Percentiles rank a stretch among this genome's conserved stretches.
phyloP scores from a whole-genome alignment of 2,113 vertebrate species.

The Sceloporus tristichus region DNA sequence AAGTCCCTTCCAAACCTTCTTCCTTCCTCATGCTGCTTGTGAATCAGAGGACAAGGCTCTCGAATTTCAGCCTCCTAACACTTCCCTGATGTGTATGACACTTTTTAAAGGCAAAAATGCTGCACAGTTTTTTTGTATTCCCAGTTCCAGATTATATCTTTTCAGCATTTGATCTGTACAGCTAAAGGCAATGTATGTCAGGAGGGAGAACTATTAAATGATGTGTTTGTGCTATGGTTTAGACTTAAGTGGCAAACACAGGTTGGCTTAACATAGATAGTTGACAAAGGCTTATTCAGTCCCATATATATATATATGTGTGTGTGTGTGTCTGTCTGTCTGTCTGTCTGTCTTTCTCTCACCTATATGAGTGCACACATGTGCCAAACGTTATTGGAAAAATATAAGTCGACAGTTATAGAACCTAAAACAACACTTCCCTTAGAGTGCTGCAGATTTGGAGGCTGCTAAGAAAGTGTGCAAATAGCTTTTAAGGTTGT shows the following conservation, averaged over 20 bases:
- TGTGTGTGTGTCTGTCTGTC: too few relatives aligned
- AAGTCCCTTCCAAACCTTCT: constrained; percentile 43
- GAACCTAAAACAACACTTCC: background rate
- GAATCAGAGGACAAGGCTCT: background rate
- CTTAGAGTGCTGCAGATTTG: background rate
- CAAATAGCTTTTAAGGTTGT: constrained; percentile 35
- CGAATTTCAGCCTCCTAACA: background rate
- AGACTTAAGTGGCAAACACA: constrained; percentile 46
- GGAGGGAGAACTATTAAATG: background rate
- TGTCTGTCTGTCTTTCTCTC: too few relatives aligned
- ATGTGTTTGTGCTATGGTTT: background rate
- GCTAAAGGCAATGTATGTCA: background rate
- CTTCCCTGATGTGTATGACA: background rate
- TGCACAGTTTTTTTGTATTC: background rate
- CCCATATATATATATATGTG: background rate
- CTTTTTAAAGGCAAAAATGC: background rate
- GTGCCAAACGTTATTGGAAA: constrained; percentile 7
- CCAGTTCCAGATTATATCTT: background rate
- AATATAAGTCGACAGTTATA: background rate
- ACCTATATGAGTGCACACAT: too few relatives aligned
- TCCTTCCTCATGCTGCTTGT: constrained; percentile 35
- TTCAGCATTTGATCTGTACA: background rate
- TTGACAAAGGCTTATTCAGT: constrained; percentile 18
- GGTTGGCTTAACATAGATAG: background rate
- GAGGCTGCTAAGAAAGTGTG: background rate